Percentiles rank a stretch among this genome's conserved stretches.
Evolutionary conservation across 2,797 vertebrate genomes (phyloP).

Genomic region (Siniperca obscura): DNA sequence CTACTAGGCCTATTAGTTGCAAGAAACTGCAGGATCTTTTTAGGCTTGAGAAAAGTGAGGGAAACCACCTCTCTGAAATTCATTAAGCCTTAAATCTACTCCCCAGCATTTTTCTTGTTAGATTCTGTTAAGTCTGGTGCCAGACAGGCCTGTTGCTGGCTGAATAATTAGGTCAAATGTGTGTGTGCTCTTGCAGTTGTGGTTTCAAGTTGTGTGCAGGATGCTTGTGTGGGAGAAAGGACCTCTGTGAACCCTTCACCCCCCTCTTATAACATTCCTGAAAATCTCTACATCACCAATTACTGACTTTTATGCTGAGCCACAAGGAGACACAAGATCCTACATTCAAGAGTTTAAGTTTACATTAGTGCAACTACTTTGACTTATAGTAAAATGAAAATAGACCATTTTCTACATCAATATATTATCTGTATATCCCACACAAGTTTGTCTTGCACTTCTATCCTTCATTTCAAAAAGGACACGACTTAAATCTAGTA

Average conservation of each 20-base stretch:
- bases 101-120: slow-evolving; percentile 30
- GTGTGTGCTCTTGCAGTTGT: slow-evolving; percentile 44
- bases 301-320: slow-evolving; percentile 31
- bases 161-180: slow-evolving; percentile 72
- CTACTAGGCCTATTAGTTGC: neutral
- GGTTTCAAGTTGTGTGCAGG: slow-evolving; percentile 40
- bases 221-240: slow-evolving; percentile 44
- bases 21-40: slow-evolving; percentile 22
- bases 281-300: slow-evolving; percentile 41
- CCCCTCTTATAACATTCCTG: slow-evolving; percentile 34
- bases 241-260: slow-evolving; percentile 45
- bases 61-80: slow-evolving; percentile 38
- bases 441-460: neutral
- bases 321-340: slow-evolving; percentile 6
- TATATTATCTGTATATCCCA: neutral
- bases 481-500: neutral
- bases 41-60: slow-evolving; percentile 4
- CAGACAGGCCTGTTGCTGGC: slow-evolving; percentile 51
- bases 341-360: neutral
- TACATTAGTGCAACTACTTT: slow-evolving; percentile 3
- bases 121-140: slow-evolving; percentile 30
- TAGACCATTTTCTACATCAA: slow-evolving; percentile 1
- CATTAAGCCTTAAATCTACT: slow-evolving; percentile 4
- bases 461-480: neutral
- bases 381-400: neutral